Conservation (phyloP, 1,140 invertebrate species). For the Drosophila bocqueti region DNA sequence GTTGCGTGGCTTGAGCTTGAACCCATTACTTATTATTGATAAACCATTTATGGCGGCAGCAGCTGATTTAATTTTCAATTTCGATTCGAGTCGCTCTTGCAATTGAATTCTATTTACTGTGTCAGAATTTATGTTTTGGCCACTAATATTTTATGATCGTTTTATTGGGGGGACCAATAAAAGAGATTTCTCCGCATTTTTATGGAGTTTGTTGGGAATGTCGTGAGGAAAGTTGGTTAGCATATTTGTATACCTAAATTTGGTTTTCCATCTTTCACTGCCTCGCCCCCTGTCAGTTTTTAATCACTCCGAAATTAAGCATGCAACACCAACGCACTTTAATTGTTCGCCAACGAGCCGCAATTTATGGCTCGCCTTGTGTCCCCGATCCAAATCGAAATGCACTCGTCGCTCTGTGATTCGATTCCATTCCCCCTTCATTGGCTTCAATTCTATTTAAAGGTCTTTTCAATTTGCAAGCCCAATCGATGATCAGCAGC, state of each 20-base stretch:
- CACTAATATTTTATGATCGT: slow-evolving; percentile 54
- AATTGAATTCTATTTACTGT: slow-evolving; percentile 37
- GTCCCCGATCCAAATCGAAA: slow-evolving; percentile 61
- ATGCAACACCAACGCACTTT: slow-evolving; percentile 60
- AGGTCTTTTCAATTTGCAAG: slow-evolving; percentile 81
- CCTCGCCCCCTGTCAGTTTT: slow-evolving; percentile 39
- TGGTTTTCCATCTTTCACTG: slow-evolving; percentile 30
- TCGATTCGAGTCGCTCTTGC: slow-evolving; percentile 13
- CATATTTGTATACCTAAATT: slow-evolving; percentile 21
- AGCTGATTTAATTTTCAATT: slow-evolving; percentile 52
- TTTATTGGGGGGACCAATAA: slow-evolving; percentile 37
- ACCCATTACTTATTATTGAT: slow-evolving; percentile 57
- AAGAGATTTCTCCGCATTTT: slow-evolving; percentile 26
- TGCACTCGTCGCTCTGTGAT: slow-evolving; percentile 54
- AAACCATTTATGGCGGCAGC: slow-evolving; percentile 20
- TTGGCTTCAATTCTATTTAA: slow-evolving; percentile 79
- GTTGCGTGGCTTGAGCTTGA: slow-evolving; percentile 68
- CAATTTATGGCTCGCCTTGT: slow-evolving; percentile 61
- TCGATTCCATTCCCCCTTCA: slow-evolving; percentile 46
- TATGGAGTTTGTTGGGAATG: slow-evolving; percentile 8
- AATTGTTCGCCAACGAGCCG: slow-evolving; percentile 61
- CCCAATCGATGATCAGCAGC: slow-evolving; percentile 47
- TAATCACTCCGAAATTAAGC: slow-evolving; percentile 62
- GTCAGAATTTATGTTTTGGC: slow-evolving; percentile 40
- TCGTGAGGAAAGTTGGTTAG: slow-evolving; percentile 56